Evolutionary conservation across 2,888 invertebrate species (phyloP), one percentile per base, ranked within the genome.

Genomic region (Lasioglossum pauxillum): DNA sequence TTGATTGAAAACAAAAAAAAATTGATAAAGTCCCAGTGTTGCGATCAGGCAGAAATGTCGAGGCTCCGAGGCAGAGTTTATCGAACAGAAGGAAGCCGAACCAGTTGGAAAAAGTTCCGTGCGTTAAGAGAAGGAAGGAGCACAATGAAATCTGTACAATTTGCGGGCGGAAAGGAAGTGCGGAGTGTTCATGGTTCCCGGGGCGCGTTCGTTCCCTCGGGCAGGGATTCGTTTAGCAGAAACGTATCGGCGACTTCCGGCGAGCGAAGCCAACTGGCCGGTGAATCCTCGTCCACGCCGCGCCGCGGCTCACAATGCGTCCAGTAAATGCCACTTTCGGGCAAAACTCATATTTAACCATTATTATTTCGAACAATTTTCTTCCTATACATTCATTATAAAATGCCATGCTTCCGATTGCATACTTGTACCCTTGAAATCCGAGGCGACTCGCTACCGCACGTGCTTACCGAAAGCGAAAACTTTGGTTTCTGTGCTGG

Each of bases 201-300:
- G 71, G 78, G 57, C 74, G 46, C 31, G 76, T 60, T 49, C 73
- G 67, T 80, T 76, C 35, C 80, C 74, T 79, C 67, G 57, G 83
- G 75, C 86, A 85, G 85, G 82, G 83, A 72, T 87, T 86, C 91
- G 90, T 91, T 91, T 90, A 90, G 82, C 88, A 85, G 87, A 78
- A 85, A 92, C 90, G 92, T 90, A 91, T 91, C 89, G 89, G 86
- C 82, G 89, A 91, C 91, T 92, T 93, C 93, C 93, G 91, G 92
- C 75, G 81, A 74, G 69, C 80, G 79, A 57, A 87, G 83, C 83
- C 88, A 88, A 86, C 88, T 89, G 81, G 84, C 80, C 86, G 85
- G 84, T 86, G 89, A 88, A 84, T 85, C 80, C 81, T 78, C 84
- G 73, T 74, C 78, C 73, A 49, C 75, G 72, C 35, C 14, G 60